Conservation (phyloP, 1,140 invertebrate species). For the Chrysomallon squamiferum region DNA sequence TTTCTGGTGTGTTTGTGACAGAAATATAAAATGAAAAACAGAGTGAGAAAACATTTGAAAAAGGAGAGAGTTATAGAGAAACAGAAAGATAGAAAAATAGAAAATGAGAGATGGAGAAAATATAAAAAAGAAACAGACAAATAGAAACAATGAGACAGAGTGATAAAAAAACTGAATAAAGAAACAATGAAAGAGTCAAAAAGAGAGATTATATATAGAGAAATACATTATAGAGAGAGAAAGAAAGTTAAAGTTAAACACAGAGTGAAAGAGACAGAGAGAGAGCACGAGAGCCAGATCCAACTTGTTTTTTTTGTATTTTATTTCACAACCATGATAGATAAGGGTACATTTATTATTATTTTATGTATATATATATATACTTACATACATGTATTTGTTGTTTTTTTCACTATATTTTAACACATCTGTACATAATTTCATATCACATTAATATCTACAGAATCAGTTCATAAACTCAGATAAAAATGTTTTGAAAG, state of each 20-base stretch:
- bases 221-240: not conserved
- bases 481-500: too few relatives aligned
- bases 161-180: not conserved
- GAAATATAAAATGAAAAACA: not conserved
- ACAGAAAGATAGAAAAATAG: not conserved
- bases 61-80: not conserved
- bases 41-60: not conserved
- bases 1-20: not conserved
- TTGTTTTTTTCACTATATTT: too few relatives aligned
- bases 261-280: not conserved
- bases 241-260: not conserved
- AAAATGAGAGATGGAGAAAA: not conserved
- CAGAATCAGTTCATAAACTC: too few relatives aligned
- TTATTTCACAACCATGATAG: too few relatives aligned
- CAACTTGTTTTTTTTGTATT: not conserved
- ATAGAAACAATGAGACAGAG: not conserved
- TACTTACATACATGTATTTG: too few relatives aligned
- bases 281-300: not conserved
- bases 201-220: not conserved
- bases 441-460: too few relatives aligned
- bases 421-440: too few relatives aligned
- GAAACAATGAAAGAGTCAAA: not conserved
- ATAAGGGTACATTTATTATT: too few relatives aligned
- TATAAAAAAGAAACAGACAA: not conserved
- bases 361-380: too few relatives aligned